Evolutionary conservation across 2,797 vertebrate species (phyloP).

Genomic region (Borostomias antarcticus): DNA sequence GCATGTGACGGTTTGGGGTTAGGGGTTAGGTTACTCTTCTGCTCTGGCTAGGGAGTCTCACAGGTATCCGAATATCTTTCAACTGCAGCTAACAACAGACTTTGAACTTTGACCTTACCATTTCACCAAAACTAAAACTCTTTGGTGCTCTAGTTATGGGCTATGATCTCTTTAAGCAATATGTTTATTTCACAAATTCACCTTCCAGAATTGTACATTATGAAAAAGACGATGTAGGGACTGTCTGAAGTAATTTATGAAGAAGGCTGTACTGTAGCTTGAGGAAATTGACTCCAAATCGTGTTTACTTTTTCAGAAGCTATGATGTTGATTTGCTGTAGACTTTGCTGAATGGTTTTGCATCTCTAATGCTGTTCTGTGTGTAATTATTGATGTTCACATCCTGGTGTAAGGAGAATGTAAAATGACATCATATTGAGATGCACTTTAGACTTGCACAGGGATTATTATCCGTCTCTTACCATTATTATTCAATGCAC

Average conservation of each 20-base stretch:
- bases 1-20: neutral
- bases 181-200: neutral
- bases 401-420: slow-evolving; percentile 22
- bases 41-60: neutral
- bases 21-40: neutral
- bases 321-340: slow-evolving; percentile 1
- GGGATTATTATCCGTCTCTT: slow-evolving; percentile 21
- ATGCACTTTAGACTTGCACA: slow-evolving; percentile 64
- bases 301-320: neutral
- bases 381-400: slow-evolving; percentile 13
- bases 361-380: neutral
- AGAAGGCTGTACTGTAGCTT: neutral
- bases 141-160: slow-evolving; percentile 36
- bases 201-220: neutral
- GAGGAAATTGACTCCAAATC: neutral
- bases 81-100: slow-evolving; percentile 6
- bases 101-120: neutral
- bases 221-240: neutral
- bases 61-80: neutral
- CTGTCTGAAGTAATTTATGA: neutral
- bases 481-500: slow-evolving; percentile 31
- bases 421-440: slow-evolving; percentile 35
- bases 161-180: slow-evolving; percentile 2
- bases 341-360: neutral
- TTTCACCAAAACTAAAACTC: slow-evolving; percentile 12